Evolutionary conservation across 1,140 invertebrate species (phyloP).

Genomic region (Danaus melanippus): DNA sequence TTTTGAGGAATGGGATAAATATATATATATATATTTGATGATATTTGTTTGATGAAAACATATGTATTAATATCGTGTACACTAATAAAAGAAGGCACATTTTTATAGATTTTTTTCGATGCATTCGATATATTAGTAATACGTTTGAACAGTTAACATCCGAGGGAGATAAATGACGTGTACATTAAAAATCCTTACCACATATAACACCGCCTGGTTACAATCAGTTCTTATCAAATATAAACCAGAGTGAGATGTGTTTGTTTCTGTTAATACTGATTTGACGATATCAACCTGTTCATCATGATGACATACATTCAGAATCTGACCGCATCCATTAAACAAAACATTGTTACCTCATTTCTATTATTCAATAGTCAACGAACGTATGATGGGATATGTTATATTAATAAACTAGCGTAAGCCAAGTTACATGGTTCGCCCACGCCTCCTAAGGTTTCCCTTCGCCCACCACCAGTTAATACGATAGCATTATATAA

Average conservation of each 20-base stretch:
- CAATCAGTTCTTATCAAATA: neutral
- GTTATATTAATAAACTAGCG: constrained; percentile 11
- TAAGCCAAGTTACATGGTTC: constrained; percentile 26
- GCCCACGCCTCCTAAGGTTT: constrained; percentile 32
- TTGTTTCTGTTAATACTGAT: neutral
- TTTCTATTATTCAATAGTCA: no score
- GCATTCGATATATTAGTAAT: no score
- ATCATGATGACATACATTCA: neutral
- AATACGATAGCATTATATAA: constrained; percentile 56
- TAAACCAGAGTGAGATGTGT: neutral
- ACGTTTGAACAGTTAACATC: no score
- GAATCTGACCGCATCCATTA: neutral
- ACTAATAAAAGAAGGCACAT: no score
- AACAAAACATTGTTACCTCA: neutral
- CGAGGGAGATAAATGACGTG: no score
- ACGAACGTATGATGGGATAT: constrained; percentile 15
- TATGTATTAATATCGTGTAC: no score
- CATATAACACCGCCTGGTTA: no score
- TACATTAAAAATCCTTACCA: neutral
- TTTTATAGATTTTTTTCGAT: no score
- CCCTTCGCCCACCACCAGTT: constrained; percentile 27
- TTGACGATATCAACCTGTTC: neutral
- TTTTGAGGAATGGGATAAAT: no score
- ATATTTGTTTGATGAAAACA: no score
- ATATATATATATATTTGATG: no score